Conservation (phyloP, 2,113 vertebrate species). For the Dryoscopus gambensis region DNA sequence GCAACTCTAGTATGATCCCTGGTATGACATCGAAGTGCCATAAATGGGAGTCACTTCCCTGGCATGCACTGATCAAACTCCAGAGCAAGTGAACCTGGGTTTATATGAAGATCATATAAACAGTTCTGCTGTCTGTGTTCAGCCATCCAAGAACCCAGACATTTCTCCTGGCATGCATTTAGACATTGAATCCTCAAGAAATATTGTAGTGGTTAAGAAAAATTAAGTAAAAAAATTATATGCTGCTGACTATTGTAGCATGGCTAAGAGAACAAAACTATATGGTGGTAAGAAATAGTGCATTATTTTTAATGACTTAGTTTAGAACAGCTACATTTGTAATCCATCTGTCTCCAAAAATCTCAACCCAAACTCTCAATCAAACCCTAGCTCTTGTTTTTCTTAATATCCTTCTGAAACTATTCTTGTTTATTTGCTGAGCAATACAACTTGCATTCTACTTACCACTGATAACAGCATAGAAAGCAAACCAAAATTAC, state of each 20-base stretch:
- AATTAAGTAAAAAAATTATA: background rate
- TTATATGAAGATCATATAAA: background rate
- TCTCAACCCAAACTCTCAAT: background rate
- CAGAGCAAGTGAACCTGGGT: background rate
- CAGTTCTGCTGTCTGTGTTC: background rate
- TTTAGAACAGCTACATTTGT: background rate
- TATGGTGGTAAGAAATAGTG: background rate
- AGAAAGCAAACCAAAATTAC: background rate
- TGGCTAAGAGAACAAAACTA: background rate
- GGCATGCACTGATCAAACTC: fast-evolving
- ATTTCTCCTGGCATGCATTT: background rate
- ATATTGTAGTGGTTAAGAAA: background rate
- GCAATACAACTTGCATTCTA: background rate
- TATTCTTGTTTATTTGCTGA: background rate
- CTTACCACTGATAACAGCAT: background rate
- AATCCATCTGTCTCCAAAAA: background rate
- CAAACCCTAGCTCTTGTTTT: background rate
- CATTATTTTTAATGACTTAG: background rate
- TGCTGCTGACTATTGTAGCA: background rate
- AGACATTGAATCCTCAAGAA: background rate
- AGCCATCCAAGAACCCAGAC: background rate
- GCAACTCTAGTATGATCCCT: background rate
- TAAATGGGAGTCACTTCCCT: background rate
- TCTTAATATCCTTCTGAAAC: background rate
- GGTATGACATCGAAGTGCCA: background rate